Conservation (phyloP, 1,140 invertebrate genomes). For the Probaryconus sp. region DNA sequence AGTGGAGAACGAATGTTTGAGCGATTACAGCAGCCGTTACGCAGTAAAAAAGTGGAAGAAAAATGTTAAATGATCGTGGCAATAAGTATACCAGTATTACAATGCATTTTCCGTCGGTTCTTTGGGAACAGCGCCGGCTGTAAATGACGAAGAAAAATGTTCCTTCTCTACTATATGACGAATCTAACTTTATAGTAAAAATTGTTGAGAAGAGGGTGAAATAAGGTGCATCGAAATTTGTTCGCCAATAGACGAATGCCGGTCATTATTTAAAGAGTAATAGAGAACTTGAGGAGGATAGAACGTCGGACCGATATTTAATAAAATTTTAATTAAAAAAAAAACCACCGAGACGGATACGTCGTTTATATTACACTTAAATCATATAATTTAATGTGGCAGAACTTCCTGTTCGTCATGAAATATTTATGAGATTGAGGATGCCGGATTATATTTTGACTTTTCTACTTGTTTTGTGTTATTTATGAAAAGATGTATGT, state of each 20-base stretch:
- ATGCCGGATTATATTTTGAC: too few species aligned
- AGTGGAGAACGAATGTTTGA: constrained; percentile 51
- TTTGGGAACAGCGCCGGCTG: constrained; percentile 53
- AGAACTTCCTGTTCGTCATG: too few species aligned
- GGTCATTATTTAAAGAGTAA: constrained; percentile 28
- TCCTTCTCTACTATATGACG: constrained; percentile 33
- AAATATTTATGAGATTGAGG: too few species aligned
- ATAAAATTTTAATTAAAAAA: too few species aligned
- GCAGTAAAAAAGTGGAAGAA: constrained; percentile 51
- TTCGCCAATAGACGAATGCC: constrained; percentile 22
- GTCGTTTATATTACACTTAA: too few species aligned
- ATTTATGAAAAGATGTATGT: too few species aligned
- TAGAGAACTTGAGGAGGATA: too few species aligned
- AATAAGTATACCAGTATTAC: constrained; percentile 61
- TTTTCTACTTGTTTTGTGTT: too few species aligned
- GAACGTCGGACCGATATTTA: too few species aligned
- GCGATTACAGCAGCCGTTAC: constrained; percentile 52
- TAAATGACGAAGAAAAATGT: constrained; percentile 57
- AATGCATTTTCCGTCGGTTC: constrained; percentile 53
- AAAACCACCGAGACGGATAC: too few species aligned
- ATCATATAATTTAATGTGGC: too few species aligned
- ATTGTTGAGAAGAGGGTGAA: neutral
- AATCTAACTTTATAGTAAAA: constrained; percentile 56
- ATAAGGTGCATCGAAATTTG: constrained; percentile 18
- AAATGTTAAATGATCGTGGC: constrained; percentile 61